A percentile compares a stretch with the other conserved stretches of the same genome.
phyloP scores from a whole-genome alignment of 2,888 invertebrate genomes.

The Idaea aversata region DNA sequence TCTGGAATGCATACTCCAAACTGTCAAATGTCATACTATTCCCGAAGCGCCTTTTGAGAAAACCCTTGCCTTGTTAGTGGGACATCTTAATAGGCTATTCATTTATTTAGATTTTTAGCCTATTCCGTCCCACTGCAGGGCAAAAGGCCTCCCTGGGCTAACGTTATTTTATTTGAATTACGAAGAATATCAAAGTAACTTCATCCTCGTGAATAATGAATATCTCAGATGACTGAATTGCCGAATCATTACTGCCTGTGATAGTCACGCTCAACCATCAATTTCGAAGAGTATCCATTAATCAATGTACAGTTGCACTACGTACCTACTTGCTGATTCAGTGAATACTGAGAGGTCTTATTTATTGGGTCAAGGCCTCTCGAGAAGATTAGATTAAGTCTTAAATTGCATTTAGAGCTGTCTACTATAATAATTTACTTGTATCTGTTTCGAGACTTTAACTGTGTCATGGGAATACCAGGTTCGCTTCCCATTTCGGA shows the following conservation, averaged over 20 bases:
- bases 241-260: constrained; percentile 33
- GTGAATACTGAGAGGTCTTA: neutral
- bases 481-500: neutral
- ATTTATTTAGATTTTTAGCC: no score
- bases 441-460: neutral
- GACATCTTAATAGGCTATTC: no score
- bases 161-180: neutral
- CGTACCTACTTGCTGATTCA: neutral
- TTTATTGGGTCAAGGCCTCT: neutral
- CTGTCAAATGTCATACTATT: no score
- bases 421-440: neutral
- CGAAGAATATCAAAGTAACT: neutral
- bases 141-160: no score
- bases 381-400: neutral
- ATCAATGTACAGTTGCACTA: constrained; percentile 6
- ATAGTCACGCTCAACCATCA: neutral
- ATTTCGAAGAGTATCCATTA: constrained; percentile 20
- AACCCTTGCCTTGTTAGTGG: no score
- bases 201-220: neutral
- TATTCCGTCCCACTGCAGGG: no score
- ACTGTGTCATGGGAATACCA: neutral
- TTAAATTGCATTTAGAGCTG: constrained; percentile 4
- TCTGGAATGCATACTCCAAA: no score
- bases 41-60: no score
- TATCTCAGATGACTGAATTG: constrained; percentile 12